Evolutionary conservation across 2,797 vertebrate species (phyloP).

Genomic region (Enteromius afrohamiltoni): DNA sequence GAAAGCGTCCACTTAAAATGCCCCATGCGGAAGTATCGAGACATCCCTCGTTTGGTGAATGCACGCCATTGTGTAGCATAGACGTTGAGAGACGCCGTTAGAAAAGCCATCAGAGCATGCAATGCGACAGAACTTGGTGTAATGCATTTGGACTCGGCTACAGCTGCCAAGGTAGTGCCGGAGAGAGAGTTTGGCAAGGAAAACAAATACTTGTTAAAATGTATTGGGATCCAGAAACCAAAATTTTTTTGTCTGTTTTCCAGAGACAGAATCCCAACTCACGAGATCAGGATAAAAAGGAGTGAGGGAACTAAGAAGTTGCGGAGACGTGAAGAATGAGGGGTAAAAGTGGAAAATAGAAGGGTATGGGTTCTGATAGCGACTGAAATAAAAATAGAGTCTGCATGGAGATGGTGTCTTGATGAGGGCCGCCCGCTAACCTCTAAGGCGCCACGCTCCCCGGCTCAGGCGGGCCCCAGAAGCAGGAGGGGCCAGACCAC

Average conservation of each 20-base stretch:
- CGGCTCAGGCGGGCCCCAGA: conserved; percentile 72
- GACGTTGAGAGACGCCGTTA: conserved; percentile 9
- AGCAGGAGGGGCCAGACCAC: conserved; percentile 77
- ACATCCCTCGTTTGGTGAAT: conserved; percentile 50
- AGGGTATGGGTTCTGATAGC: conserved; percentile 59
- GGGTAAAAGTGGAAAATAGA: conserved; percentile 41
- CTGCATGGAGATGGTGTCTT: conserved; percentile 80
- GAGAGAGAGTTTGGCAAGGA: conserved; percentile 71
- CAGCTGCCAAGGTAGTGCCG: conserved; percentile 65
- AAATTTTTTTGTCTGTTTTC: conserved; percentile 55
- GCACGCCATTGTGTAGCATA: conserved; percentile 18
- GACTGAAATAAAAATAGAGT: conserved; percentile 81
- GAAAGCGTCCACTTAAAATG: conserved; percentile 61
- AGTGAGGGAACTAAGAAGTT: conserved; percentile 59
- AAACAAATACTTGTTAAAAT: conserved; percentile 71
- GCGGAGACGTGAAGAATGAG: neutral
- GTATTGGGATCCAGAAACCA: conserved; percentile 71
- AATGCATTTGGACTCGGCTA: conserved; percentile 26
- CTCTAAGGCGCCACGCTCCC: conserved; percentile 82
- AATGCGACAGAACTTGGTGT: conserved; percentile 21
- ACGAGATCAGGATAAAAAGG: conserved; percentile 59
- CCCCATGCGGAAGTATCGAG: conserved; percentile 44
- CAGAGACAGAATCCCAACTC: conserved; percentile 64
- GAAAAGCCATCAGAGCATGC: conserved; percentile 47
- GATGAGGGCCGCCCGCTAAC: conserved; percentile 78